Conservation (phyloP, 2,113 vertebrate species). For the Serinus canaria region DNA sequence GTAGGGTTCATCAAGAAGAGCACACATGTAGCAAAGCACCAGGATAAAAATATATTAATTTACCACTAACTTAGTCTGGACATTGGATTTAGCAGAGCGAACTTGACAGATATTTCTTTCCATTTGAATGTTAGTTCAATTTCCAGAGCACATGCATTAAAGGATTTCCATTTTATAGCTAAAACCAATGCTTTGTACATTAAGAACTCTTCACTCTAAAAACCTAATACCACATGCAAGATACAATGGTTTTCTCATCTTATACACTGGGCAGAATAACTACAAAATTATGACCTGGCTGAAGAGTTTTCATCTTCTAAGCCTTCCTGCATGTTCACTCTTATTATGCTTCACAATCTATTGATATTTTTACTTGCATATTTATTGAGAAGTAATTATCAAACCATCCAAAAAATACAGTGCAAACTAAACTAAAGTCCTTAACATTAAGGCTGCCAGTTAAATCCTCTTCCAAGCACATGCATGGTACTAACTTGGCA, state of each 20-base stretch:
- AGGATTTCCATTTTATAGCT: not conserved
- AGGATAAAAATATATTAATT: not conserved
- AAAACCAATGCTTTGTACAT: not conserved
- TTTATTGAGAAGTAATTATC: not conserved
- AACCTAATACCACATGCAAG: not conserved
- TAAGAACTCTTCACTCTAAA: not conserved
- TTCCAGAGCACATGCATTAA: not conserved
- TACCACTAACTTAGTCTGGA: not conserved
- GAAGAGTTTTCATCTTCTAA: not conserved
- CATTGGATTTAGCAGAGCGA: not conserved
- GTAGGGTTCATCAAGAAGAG: not conserved
- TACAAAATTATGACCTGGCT: not conserved
- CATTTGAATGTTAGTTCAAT: not conserved
- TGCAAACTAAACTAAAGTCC: not conserved
- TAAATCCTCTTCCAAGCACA: not conserved
- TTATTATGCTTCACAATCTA: not conserved
- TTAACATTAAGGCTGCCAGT: not conserved
- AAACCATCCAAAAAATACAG: not conserved
- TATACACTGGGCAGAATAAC: not conserved
- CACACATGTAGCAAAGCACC: not conserved
- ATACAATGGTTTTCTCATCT: not conserved
- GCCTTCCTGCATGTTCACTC: not conserved
- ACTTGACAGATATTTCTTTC: not conserved
- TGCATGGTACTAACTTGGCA: not conserved
- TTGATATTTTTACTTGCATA: not conserved